Evolutionary conservation across 2,113 vertebrate species (phyloP).

Genomic region (Carettochelys insculpta): DNA sequence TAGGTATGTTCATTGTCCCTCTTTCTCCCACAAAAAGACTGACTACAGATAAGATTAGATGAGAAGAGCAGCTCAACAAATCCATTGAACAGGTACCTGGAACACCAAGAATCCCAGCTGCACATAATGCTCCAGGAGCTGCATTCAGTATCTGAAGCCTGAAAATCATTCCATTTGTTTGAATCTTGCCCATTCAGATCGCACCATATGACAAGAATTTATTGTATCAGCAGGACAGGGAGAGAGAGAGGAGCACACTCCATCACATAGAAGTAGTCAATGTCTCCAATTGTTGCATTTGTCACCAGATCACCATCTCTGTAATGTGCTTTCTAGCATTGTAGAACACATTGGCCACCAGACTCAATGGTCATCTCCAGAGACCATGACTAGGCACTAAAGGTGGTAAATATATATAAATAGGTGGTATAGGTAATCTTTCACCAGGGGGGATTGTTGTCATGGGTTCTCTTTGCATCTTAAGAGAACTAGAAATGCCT

Average conservation of each 20-base stretch:
- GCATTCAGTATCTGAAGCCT: neutral
- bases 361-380: neutral
- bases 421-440: neutral
- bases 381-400: neutral
- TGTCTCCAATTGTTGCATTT: neutral
- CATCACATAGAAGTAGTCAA: neutral
- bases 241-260: neutral
- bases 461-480: neutral
- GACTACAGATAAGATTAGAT: neutral
- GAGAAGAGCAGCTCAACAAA: neutral
- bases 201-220: neutral
- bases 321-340: neutral
- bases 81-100: neutral
- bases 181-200: neutral
- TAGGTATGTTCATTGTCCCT: neutral
- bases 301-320: neutral
- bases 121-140: neutral
- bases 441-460: neutral
- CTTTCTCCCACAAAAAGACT: neutral
- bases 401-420: too few species aligned
- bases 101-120: neutral
- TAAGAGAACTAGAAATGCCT: neutral
- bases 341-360: neutral
- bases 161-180: neutral
- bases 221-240: neutral